Evolutionary conservation across 23 tunicate genomes (phyloP), one percentile per base, ranked within the genome.

Genomic region (Trididemnum miniatum): DNA sequence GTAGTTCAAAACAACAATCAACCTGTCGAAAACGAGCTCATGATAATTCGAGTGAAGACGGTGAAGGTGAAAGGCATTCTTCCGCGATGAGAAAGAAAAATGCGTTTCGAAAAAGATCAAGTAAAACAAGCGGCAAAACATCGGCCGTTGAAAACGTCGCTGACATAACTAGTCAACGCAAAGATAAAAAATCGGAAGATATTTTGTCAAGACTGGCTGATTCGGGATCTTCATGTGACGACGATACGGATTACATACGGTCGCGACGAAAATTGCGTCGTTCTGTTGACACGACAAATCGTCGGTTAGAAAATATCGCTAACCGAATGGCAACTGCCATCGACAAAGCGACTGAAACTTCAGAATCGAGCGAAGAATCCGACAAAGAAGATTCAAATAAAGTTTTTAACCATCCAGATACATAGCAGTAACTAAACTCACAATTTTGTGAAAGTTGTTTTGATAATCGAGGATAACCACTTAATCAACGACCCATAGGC

Each of bases 261-360:
- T 76, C 89, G 50, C 5, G 20, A 0, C 49, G 44, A 22, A 85
- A 85, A 77, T 57, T 85, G 1, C 36, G 50, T 65, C 65, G 77
- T 32, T 85, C 89, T 32, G 40, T 85, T 44, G 83, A 36, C 29
- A 59, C 37, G 29, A 85, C 89, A 1, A 50, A 77, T 62, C 35
- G n/a, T 25, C 38, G 83, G 51, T 26, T 85, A 3, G 83, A 57
- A 3, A 26, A 30, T 12, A 51, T 77, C 23, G 89, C 89, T 23
- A 77, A 77, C 34, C n/a, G 31, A 32, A 50, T 85, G 89, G 83
- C 82, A 31, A 24, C 80, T 37, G 83, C 82, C 1, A 27, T 85
- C 1, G 67, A 85, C 7, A 67, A 32, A 23, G 75, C 75, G 18
- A 12, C n/a, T 7, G 32, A 67, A 67, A 4, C 15, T 7, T 31